Evolutionary conservation across 1,140 invertebrate species (phyloP).

Genomic region (Cydia strobilella): DNA sequence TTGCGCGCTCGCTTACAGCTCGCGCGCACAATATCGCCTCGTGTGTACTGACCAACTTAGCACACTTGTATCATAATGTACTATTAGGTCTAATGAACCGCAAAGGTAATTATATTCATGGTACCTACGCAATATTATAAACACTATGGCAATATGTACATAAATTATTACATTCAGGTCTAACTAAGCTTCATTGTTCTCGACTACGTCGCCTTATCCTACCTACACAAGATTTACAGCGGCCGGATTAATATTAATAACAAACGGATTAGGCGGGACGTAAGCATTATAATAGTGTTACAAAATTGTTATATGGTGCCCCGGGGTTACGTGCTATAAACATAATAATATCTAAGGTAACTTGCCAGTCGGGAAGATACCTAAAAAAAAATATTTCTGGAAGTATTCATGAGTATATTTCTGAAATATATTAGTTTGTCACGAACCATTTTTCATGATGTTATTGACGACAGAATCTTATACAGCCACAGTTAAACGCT

Average conservation of each 20-base stretch:
- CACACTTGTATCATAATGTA: too few species aligned
- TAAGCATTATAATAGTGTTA: constrained; percentile 14
- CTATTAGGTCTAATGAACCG: background rate
- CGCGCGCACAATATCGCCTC: too few species aligned
- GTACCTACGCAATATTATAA: background rate
- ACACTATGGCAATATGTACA: background rate
- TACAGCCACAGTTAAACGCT: too few species aligned
- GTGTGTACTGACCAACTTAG: too few species aligned
- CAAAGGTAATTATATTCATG: background rate
- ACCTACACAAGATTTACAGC: background rate
- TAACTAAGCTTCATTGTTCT: constrained; percentile 21
- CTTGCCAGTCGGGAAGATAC: too few species aligned
- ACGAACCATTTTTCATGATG: too few species aligned
- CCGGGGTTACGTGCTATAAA: background rate
- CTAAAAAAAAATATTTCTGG: too few species aligned
- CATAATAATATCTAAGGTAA: too few species aligned
- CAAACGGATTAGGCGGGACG: constrained; percentile 2
- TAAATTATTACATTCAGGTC: background rate
- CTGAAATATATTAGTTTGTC: too few species aligned
- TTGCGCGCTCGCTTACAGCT: too few species aligned
- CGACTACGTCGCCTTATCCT: background rate
- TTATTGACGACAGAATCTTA: too few species aligned
- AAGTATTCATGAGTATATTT: too few species aligned
- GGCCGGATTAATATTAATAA: background rate
- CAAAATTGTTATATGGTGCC: constrained; percentile 1